Evolutionary conservation across 1,140 invertebrate genomes (phyloP).

Genomic region (Macrocentrus cingulum): DNA sequence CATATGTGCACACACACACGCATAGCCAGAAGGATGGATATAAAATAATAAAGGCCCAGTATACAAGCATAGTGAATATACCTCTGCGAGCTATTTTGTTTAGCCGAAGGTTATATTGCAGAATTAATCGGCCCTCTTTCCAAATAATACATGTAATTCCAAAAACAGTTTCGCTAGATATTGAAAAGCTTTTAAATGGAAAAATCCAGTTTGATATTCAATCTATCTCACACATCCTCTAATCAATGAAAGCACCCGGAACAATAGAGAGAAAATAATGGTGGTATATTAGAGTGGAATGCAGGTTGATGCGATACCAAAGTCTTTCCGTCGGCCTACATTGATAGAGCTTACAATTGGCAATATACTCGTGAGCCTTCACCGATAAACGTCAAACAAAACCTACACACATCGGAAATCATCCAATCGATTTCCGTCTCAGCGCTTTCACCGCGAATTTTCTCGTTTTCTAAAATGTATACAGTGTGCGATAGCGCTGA

Average conservation of each 20-base stretch:
- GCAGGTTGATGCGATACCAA: background rate
- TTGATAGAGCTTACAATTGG: conserved; percentile 16
- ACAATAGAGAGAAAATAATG: conserved; percentile 1
- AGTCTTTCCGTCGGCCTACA: conserved; percentile 17
- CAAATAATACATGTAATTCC: too few relatives aligned
- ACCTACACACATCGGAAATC: conserved; percentile 21
- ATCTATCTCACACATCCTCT: background rate
- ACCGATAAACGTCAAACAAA: conserved; percentile 1
- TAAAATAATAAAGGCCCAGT: too few relatives aligned
- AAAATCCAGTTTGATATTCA: too few relatives aligned
- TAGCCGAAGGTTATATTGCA: too few relatives aligned
- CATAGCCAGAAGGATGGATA: too few relatives aligned
- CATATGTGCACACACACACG: too few relatives aligned
- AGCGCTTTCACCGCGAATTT: background rate
- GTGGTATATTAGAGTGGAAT: background rate
- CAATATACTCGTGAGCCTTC: background rate
- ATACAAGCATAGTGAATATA: too few relatives aligned
- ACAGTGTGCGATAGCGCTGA: background rate
- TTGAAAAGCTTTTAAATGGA: too few relatives aligned
- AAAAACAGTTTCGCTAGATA: too few relatives aligned
- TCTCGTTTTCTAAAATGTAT: conserved; percentile 20
- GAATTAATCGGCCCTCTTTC: too few relatives aligned
- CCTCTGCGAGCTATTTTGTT: too few relatives aligned
- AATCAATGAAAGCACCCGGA: background rate
- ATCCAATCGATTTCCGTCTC: conserved; percentile 15